Evolutionary conservation across 2,888 invertebrate genomes (phyloP), one percentile per base, ranked within the genome.

Genomic region (Calephelis perditalis): DNA sequence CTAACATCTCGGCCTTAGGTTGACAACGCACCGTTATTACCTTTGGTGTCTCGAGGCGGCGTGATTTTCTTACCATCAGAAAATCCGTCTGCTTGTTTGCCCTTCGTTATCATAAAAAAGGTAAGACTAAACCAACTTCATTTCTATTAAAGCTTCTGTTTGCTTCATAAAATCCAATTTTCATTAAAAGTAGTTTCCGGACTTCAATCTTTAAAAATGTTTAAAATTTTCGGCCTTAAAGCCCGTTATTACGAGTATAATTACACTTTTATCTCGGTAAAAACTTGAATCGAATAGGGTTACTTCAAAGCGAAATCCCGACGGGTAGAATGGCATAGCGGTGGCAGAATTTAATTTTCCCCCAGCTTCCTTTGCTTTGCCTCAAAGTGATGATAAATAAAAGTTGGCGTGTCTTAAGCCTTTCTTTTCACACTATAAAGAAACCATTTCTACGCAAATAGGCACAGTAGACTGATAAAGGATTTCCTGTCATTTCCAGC

Each of bases 151-250:
- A 26, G 26, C 26, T 26, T 40, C 6, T 40, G 40, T 40, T 8
- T 70, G 70, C 66, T 73, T 75, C 76, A 75, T 74, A 77, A 76
- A 75, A 73, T 68, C 66, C 65, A 70, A 65, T 67, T 70, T 73
- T 72, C 73, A 73, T 80, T 79, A 81, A 82, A 40, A 40, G 8
- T 8, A 40, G 40, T 40, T 40, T 40, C 40, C 40, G 40, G 40
- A 40, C 6, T 40, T 40, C 40, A 40, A 40, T 46, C 7, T 46
- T 3, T n/a, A 57, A 37, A 37, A 46, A 37, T 57, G 45, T 57
- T 57, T 12, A 57, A 9, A 37, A 56, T 43, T 37, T 44, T 43
- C 8, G 40, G 36, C 36, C 3, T 36, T 56, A 37, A 8, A 56
- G 55, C 12, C 26, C 40, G n/a, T 40, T 56, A 56, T 56, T 56